A percentile compares a stretch with the other conserved stretches of the same genome.
Evolutionary conservation across 2,113 vertebrate genomes (phyloP).

Genomic region (Ceyx melanurus): DNA sequence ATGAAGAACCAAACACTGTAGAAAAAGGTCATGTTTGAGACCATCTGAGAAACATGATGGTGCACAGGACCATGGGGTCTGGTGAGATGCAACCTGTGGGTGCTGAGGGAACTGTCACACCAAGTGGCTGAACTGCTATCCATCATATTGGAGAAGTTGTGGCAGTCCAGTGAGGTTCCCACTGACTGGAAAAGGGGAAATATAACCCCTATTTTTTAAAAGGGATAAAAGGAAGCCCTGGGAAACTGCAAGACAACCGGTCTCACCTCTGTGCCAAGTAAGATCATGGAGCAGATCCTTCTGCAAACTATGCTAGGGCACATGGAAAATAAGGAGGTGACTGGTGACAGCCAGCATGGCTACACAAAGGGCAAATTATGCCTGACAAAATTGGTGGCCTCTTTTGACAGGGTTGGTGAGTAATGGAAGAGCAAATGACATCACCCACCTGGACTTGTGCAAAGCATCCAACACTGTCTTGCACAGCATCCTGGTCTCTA

Average conservation of each 20-base stretch:
- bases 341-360: background rate
- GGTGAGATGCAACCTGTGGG: background rate
- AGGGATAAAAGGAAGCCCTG: background rate
- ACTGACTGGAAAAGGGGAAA: background rate
- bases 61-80: background rate
- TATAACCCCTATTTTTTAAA: background rate
- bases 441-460: background rate
- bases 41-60: background rate
- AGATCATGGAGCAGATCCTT: background rate
- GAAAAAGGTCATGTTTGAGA: background rate
- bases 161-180: background rate
- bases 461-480: background rate
- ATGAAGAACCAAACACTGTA: background rate
- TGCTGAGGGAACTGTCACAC: background rate
- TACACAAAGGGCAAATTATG: background rate
- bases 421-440: background rate
- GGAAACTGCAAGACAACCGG: background rate
- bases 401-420: background rate
- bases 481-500: background rate
- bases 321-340: background rate
- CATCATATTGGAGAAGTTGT: background rate
- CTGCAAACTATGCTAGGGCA: background rate
- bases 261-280: background rate
- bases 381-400: background rate
- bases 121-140: background rate